Evolutionary conservation across 64 coral and sea anemone species (phyloP).

Genomic region (Montipora efflorescens): DNA sequence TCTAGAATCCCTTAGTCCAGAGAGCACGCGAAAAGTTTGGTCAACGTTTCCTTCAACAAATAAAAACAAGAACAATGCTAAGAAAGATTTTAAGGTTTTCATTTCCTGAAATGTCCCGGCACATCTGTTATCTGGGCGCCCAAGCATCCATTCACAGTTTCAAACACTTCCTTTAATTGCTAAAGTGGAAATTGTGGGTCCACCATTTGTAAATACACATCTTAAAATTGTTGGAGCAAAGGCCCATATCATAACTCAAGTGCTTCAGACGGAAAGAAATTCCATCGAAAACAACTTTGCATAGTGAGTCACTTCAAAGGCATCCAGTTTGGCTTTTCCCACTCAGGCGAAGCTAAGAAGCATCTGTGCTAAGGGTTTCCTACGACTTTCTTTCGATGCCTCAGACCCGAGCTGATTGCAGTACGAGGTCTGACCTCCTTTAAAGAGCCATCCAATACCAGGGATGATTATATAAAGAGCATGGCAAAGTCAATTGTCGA

Average conservation of each 20-base stretch:
- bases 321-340: neutral
- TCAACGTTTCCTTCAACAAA: neutral
- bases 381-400: neutral
- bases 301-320: conserved; percentile 6
- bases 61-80: conserved; percentile 1
- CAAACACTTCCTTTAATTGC: conserved; percentile 15
- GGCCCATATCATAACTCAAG: neutral
- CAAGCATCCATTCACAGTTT: conserved; percentile 39
- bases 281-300: neutral
- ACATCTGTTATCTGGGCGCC: neutral
- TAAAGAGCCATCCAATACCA: neutral
- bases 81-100: conserved; percentile 11
- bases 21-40: neutral
- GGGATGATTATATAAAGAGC: conserved; percentile 24
- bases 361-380: neutral
- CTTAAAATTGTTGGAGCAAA: neutral
- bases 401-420: neutral
- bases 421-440: neutral
- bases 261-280: neutral
- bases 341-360: neutral
- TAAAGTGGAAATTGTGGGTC: neutral
- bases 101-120: conserved; percentile 18
- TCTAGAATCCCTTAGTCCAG: neutral
- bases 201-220: neutral
- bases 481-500: conserved; percentile 9